Conservation (phyloP, 2,797 vertebrate species). For the Psittacula derbiana region DNA sequence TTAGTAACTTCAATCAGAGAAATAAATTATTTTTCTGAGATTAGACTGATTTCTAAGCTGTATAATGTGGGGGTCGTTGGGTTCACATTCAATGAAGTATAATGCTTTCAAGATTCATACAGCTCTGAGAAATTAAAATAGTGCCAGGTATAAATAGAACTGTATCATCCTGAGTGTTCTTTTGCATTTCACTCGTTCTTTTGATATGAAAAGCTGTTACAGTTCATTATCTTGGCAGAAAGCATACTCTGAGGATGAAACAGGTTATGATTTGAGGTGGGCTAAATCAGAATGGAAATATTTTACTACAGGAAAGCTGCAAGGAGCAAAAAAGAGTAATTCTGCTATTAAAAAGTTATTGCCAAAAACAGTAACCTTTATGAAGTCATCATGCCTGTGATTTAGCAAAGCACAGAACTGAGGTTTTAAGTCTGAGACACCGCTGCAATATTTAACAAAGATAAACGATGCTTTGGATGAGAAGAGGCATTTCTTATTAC, state of each 20-base stretch:
- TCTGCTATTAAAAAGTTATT: constrained; percentile 41
- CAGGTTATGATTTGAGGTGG: not conserved
- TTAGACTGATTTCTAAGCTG: not conserved
- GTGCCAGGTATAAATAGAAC: not conserved
- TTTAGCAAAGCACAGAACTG: not conserved
- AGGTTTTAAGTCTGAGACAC: not conserved
- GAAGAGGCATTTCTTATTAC: not conserved
- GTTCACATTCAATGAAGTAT: not conserved
- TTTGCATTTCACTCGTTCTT: not conserved
- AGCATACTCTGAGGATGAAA: not conserved
- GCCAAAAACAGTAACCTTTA: constrained; percentile 29
- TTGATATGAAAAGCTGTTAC: not conserved
- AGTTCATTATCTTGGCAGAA: constrained; percentile 46
- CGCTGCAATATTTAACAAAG: constrained; percentile 7
- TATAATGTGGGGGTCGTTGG: not conserved
- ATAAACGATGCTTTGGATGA: constrained; percentile 34
- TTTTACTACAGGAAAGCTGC: not conserved
- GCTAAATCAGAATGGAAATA: not conserved
- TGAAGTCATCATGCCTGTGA: constrained; percentile 26
- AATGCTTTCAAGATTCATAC: not conserved
- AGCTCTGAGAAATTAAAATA: not conserved
- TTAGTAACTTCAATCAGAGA: not conserved
- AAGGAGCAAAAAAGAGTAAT: constrained; percentile 6
- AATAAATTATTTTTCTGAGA: not conserved
- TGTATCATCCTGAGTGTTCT: not conserved